phyloP scores from a whole-genome alignment of 2,888 invertebrate genomes.

The Labia minor region DNA sequence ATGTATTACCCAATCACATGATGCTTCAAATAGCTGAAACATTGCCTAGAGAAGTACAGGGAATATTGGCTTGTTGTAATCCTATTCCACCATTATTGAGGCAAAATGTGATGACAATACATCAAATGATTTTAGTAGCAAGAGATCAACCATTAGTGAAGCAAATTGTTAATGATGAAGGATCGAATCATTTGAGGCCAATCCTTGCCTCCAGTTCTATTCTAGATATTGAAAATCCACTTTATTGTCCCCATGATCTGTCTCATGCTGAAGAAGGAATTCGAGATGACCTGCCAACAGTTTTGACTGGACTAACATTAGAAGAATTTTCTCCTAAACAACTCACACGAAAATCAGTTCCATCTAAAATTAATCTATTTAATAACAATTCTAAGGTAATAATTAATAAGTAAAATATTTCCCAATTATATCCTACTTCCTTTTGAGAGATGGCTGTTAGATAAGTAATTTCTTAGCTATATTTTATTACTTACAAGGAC shows the following conservation, averaged over 20 bases:
- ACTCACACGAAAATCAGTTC: background rate
- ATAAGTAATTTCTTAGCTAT: no score
- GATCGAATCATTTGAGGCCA: constrained; percentile 16
- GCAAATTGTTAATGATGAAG: constrained; percentile 41
- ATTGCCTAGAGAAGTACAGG: constrained; percentile 83
- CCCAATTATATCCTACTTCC: background rate
- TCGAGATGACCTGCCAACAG: constrained; percentile 46
- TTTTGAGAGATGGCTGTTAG: background rate
- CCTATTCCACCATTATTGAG: constrained; percentile 75
- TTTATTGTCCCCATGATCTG: constrained; percentile 53
- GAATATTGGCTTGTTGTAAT: constrained; percentile 83
- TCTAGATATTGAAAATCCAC: constrained; percentile 42
- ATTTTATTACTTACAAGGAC: no score
- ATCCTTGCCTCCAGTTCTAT: constrained; percentile 26
- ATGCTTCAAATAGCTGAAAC: constrained; percentile 77
- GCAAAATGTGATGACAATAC: constrained; percentile 45
- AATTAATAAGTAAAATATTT: background rate
- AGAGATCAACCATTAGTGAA: constrained; percentile 53
- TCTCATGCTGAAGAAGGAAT: constrained; percentile 40
- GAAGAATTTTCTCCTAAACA: background rate
- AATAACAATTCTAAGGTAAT: background rate
- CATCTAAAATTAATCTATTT: background rate
- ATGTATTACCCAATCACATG: constrained; percentile 94
- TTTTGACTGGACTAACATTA: background rate
- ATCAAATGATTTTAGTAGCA: constrained; percentile 57